Evolutionary conservation across 2,797 vertebrate genomes (phyloP), one percentile per base, ranked within the genome.

Genomic region (Argyrosomus regius): DNA sequence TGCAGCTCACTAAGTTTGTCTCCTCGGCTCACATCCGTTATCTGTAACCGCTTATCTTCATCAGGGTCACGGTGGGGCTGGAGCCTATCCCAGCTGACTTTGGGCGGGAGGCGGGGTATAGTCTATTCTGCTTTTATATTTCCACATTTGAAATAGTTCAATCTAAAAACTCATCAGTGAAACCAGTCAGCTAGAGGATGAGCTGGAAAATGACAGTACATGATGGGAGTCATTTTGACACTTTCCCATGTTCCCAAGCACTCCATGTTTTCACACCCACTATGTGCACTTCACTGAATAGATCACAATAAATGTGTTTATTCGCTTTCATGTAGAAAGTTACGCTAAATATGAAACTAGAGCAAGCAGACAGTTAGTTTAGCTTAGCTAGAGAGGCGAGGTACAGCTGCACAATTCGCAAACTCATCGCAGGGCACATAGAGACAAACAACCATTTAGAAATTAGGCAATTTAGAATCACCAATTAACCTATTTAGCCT

Each of bases 81-180:
- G 8, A 39, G 35, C 35, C 35, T 9, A 39, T 39, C 35, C 8
- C 35, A 39, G 35, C 35, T 39, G 8, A 39, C 35, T 39, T 39
- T 39, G 35, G 35, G 35, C 35, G 8, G 35, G 8, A 39, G 35
- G 35, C 35, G 8, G 35, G 35, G 35, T 39, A 9, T 0, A 8
- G 8, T 39, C 6, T 57, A 18, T 3, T 4, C 54, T 53, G 57
- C 35, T 62, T 52, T 54, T 54, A 17, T 56, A 56, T 61, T 54
- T 11, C 22, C 46, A 31, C 41, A 59, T 45, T 59, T 75, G 39
- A n/a, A 17, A 43, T 26, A 26, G 4, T 48, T 66, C 16, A n/a
- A 17, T 41, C 56, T 74, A 20, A 17, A 54, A 72, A 35, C 31
- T 62, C 26, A 59, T 75, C 61, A 46, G n/a, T 26, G 31, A 52